Evolutionary conservation across 37 sponge, comb jelly and placozoan genomes (phyloP), one percentile per base, ranked within the genome.

Genomic region (Halisarca cf. caerulea): DNA sequence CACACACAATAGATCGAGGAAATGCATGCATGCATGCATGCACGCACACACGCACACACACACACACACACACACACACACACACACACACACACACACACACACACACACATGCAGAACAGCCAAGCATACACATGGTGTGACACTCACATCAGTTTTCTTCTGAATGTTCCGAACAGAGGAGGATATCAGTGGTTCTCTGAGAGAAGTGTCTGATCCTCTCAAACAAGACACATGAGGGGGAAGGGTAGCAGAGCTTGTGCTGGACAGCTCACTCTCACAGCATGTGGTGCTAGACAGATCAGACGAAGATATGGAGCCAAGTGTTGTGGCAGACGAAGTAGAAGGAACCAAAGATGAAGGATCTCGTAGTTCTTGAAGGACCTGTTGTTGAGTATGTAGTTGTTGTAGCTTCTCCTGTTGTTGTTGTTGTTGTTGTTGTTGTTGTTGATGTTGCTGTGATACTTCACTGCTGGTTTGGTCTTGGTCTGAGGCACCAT

Each of bases 201-300:
- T 68, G 33, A 68, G 69, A 68, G 69, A 68, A 0, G 69, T 68
- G 35, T 68, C 35, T 18, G 69, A 68, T 28, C 35, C 69, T 2
- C 30, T 68, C 35, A 27, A 34, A 30, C 33, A 68, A 1, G 69
- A 68, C 33, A 27, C 33, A 27, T 68, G 69, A n/a, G 69, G 69
- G 34, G 15, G 4, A 17, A 68, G 69, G 69, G 3, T 68, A 1
- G 35, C 33, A 4, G 33, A 32, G 4, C 35, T 34, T 2, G 32
- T 34, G 25, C 60, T 59, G 25, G 23, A n/a, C 60, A 59, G 60
- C 69, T 32, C 69, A 28, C 35, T 68, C 35, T 30, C 35, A 28
- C 35, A 68, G 34, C 7, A 4, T 28, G 69, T 30, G 14, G 69
- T 30, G 3, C 15, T 34, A 4, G 35, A 68, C 33, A 68, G 69